These are phyloP conservation scores for Otolemur crassicaudatus DNA, from an alignment of 2,797 vertebrate genomes.

Conservation along the genomic window DNA sequence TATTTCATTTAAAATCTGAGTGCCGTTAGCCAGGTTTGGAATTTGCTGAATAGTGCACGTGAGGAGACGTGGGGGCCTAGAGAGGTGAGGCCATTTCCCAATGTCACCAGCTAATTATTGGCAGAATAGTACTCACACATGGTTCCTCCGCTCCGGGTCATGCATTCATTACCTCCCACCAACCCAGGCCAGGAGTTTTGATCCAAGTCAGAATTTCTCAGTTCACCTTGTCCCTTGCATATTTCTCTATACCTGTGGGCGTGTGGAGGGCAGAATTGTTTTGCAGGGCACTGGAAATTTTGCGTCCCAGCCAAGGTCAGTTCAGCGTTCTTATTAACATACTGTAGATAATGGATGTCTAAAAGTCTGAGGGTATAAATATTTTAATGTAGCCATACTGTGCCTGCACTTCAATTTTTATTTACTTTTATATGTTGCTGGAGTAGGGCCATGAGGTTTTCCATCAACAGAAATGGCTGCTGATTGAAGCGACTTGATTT, in stretches of 20 bases:
- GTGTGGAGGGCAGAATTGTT: slow-evolving; percentile 57
- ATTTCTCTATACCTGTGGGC: background rate
- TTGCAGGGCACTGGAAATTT: slow-evolving; percentile 69
- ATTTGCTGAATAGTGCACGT: background rate
- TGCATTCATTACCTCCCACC: background rate
- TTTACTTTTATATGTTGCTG: slow-evolving; percentile 83
- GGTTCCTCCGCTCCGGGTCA: slow-evolving; percentile 24
- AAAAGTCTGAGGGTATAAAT: slow-evolving; percentile 77
- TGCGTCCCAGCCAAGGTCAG: slow-evolving; percentile 76
- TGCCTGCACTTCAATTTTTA: slow-evolving; percentile 82
- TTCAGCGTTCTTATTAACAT: slow-evolving; percentile 81
- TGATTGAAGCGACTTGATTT: slow-evolving; percentile 79
- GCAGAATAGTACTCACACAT: background rate
- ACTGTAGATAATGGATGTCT: slow-evolving; percentile 79
- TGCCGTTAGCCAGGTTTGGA: background rate
- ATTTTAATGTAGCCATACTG: slow-evolving; percentile 79
- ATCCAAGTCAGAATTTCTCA: background rate
- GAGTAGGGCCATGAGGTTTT: slow-evolving; percentile 77
- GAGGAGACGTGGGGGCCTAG: background rate
- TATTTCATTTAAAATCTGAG: slow-evolving; percentile 14
- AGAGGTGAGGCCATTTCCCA: background rate
- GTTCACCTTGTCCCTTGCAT: background rate
- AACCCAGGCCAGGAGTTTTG: background rate
- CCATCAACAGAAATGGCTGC: slow-evolving; percentile 80
- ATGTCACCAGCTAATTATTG: slow-evolving; percentile 57